Conservation (phyloP, 1,140 invertebrate genomes). For the Rhopalosiphum padi region DNA sequence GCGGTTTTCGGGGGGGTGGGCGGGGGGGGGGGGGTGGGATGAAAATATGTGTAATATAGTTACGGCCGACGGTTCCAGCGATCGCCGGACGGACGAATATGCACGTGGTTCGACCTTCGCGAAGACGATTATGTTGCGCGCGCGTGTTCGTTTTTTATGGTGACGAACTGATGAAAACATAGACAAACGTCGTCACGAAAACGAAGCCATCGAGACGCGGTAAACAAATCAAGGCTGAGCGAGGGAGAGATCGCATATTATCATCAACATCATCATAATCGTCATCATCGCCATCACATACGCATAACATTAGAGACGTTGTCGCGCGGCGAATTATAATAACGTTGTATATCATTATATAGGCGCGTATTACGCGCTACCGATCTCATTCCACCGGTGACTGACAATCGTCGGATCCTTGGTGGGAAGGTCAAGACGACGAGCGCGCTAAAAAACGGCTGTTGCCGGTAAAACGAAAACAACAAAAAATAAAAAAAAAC, state of each 20-base stretch:
- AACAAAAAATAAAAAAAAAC: not conserved
- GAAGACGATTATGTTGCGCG: not conserved
- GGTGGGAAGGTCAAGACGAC: constrained; percentile 31
- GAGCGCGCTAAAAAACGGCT: not conserved
- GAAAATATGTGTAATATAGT: not conserved
- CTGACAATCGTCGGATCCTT: not conserved
- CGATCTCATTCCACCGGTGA: not conserved
- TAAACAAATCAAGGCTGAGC: not conserved
- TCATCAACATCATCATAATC: not conserved
- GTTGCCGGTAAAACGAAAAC: not conserved
- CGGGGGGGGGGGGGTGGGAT: too few species aligned
- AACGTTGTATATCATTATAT: not conserved
- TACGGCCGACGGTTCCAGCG: not conserved
- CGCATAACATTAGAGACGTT: not conserved
- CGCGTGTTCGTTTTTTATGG: not conserved
- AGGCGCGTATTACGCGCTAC: not conserved
- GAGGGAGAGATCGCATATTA: not conserved
- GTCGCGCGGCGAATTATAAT: not conserved
- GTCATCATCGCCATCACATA: not conserved
- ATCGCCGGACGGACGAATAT: not conserved
- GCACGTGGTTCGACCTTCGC: not conserved
- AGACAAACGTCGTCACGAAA: not conserved
- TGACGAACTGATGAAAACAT: not conserved
- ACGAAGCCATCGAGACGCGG: not conserved
- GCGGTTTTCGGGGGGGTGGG: too few species aligned